Conservation (phyloP, 2,888 invertebrate species). For the Salpingus planirostris region DNA sequence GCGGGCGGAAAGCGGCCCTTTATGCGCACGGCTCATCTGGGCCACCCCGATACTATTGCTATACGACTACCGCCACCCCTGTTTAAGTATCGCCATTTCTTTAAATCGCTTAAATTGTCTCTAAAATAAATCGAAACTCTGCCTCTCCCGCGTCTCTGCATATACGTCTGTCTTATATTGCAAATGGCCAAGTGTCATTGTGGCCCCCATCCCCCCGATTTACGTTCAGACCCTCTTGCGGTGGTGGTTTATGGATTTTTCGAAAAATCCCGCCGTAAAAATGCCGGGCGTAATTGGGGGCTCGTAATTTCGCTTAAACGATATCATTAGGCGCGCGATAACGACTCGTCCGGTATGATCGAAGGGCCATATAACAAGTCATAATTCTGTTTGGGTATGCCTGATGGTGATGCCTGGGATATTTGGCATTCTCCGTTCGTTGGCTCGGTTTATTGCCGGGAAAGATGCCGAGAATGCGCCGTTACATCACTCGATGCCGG, state of each 20-base stretch:
- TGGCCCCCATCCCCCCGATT: slow-evolving; percentile 1
- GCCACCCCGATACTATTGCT: slow-evolving; percentile 25
- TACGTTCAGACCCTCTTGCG: not conserved
- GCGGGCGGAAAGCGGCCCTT: not conserved
- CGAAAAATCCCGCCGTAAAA: not conserved
- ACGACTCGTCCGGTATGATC: slow-evolving; percentile 33
- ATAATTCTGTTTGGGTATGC: slow-evolving; percentile 40
- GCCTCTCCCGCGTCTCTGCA: slow-evolving; percentile 14
- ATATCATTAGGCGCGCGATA: slow-evolving; percentile 34
- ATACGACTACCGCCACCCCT: slow-evolving; percentile 30
- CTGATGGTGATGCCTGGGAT: slow-evolving; percentile 35
- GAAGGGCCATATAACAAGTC: slow-evolving; percentile 39
- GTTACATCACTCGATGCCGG: slow-evolving; percentile 20
- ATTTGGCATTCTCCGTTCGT: slow-evolving; percentile 31
- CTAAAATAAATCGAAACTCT: slow-evolving; percentile 36
- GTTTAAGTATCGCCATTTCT: slow-evolving; percentile 37
- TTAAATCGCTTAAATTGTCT: slow-evolving; percentile 39
- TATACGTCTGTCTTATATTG: slow-evolving; percentile 24
- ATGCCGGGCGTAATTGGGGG: slow-evolving; percentile 5
- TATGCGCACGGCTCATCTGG: slow-evolving; percentile 15
- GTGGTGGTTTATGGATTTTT: not conserved
- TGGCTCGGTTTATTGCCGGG: slow-evolving; percentile 31
- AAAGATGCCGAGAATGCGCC: slow-evolving; percentile 21
- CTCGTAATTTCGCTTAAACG: slow-evolving; percentile 29
- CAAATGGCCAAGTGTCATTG: slow-evolving; percentile 17